A percentile compares a stretch with the other conserved stretches of the same genome.
phyloP scores from a whole-genome alignment of 2,888 invertebrate genomes.

The Lepidonotus clava region DNA sequence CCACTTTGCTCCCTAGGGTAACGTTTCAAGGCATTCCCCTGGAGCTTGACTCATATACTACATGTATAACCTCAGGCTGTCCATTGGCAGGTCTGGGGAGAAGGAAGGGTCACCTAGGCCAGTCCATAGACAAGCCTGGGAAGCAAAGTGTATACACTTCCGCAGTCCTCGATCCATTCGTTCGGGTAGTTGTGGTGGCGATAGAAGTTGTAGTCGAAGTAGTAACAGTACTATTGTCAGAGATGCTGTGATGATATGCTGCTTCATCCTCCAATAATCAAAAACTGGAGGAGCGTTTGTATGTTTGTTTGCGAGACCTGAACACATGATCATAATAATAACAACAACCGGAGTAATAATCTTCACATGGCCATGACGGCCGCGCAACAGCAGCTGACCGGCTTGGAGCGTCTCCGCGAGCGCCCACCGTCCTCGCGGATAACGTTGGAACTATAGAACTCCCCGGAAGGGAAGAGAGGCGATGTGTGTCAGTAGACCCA shows the following conservation, averaged over 20 bases:
- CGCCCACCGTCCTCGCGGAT: neutral
- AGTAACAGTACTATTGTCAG: neutral
- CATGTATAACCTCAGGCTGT: too few relatives aligned
- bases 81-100: too few relatives aligned
- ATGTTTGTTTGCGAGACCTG: conserved; percentile 1
- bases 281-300: neutral
- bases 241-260: conserved; percentile 30
- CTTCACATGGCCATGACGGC: conserved; percentile 36
- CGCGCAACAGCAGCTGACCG: conserved; percentile 34
- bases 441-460: neutral
- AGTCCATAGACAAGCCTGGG: too few relatives aligned
- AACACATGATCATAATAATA: conserved; percentile 35
- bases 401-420: conserved; percentile 24
- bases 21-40: too few relatives aligned
- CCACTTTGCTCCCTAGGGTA: too few relatives aligned
- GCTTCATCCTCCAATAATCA: conserved; percentile 20
- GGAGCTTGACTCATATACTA: too few relatives aligned
- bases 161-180: too few relatives aligned
- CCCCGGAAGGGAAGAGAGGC: conserved; percentile 5
- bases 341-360: too few relatives aligned
- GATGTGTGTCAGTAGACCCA: conserved; percentile 90
- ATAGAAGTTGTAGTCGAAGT: too few relatives aligned
- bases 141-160: too few relatives aligned
- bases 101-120: too few relatives aligned
- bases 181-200: too few relatives aligned